Conservation (phyloP, 2,888 invertebrate species). For the Drosophila mimetica region DNA sequence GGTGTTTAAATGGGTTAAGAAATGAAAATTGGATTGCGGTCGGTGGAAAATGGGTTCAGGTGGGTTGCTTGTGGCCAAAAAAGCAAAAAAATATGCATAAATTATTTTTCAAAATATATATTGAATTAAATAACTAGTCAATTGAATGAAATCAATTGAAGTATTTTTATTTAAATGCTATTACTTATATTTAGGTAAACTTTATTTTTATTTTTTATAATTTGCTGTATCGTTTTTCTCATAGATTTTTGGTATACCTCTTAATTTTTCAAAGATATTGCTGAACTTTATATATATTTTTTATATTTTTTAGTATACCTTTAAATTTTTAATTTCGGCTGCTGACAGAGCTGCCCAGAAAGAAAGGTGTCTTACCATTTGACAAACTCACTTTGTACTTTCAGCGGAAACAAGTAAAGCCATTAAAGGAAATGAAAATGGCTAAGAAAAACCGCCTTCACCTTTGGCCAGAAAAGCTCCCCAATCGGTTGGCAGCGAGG, state of each 20-base stretch:
- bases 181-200: no score
- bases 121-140: no score
- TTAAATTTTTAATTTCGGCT: not conserved
- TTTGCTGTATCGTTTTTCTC: no score
- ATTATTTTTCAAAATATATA: not conserved
- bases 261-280: no score
- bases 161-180: no score
- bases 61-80: not conserved
- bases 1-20: conserved; percentile 31
- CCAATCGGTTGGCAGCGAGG: conserved; percentile 15
- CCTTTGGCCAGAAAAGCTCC: conserved; percentile 27
- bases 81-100: no score
- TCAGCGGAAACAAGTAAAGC: conserved; percentile 29
- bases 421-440: conserved; percentile 28
- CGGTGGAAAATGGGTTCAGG: conserved; percentile 5
- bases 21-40: conserved; percentile 24
- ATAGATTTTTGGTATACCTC: no score
- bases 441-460: conserved; percentile 27
- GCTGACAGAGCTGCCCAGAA: not conserved
- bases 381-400: not conserved
- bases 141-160: no score
- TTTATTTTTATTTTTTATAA: no score
- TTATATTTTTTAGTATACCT: no score
- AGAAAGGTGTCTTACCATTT: conserved; percentile 25
- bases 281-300: no score